phyloP scores from a whole-genome alignment of 2,888 invertebrate species.

The Neoaliturus tenellus region DNA sequence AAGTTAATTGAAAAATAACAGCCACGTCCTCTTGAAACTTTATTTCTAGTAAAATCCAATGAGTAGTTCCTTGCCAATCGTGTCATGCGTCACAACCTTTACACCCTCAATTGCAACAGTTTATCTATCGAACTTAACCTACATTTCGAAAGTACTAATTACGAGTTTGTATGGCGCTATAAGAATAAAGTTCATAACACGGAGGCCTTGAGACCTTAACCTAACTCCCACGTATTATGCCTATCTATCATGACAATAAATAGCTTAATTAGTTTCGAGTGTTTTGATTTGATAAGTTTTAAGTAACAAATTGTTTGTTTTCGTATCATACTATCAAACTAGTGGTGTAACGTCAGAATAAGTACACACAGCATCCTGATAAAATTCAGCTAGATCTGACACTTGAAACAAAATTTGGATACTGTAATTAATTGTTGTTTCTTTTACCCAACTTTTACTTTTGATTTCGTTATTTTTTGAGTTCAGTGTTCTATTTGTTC shows the following conservation, averaged over 20 bases:
- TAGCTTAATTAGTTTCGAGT: background rate
- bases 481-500: too few species aligned
- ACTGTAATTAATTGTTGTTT: too few species aligned
- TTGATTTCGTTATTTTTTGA: too few species aligned
- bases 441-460: too few species aligned
- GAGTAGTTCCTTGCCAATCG: too few species aligned
- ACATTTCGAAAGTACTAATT: constrained; percentile 1
- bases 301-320: background rate
- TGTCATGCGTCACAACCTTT: constrained; percentile 11
- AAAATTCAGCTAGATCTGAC: too few species aligned
- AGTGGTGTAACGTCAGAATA: background rate
- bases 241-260: background rate
- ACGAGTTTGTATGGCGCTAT: background rate
- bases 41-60: too few species aligned
- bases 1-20: too few species aligned
- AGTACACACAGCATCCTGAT: too few species aligned
- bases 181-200: background rate
- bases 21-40: too few species aligned
- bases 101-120: background rate
- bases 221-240: background rate
- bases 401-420: too few species aligned
- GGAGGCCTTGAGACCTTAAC: background rate
- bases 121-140: constrained; percentile 8
- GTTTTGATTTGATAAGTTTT: background rate
- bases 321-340: background rate